A percentile compares a stretch with the other conserved stretches of the same genome.
These are phyloP conservation scores for Drosophila seguyi DNA, from an alignment of 1,140 invertebrate genomes.

Conservation along the genomic window DNA sequence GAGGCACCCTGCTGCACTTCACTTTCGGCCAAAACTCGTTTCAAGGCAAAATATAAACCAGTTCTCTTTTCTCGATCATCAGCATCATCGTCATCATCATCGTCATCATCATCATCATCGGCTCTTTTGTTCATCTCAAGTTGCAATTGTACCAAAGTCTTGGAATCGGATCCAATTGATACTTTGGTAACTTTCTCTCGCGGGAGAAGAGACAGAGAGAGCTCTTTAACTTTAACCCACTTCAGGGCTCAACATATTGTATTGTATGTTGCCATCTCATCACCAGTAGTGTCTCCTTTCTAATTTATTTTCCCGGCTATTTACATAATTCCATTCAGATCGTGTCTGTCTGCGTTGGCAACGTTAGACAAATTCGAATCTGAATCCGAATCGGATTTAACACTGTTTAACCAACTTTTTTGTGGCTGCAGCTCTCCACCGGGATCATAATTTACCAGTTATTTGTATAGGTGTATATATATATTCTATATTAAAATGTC, in stretches of 20 bases:
- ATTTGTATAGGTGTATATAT: conserved; percentile 57
- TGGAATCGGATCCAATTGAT: conserved; percentile 58
- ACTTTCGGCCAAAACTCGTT: conserved; percentile 75
- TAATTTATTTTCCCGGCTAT: conserved; percentile 64
- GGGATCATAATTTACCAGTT: background rate
- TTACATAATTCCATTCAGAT: conserved; percentile 68
- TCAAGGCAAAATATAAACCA: conserved; percentile 57
- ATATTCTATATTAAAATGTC: conserved; percentile 15
- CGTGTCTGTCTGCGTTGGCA: conserved; percentile 43
- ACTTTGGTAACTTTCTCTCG: conserved; percentile 66
- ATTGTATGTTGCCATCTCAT: conserved; percentile 38
- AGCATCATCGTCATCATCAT: background rate
- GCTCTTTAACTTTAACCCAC: conserved; percentile 62
- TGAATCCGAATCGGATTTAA: conserved; percentile 35
- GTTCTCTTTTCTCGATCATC: conserved; percentile 33
- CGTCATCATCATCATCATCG: conserved; percentile 5
- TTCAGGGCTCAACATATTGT: conserved; percentile 44
- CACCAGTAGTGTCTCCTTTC: conserved; percentile 65
- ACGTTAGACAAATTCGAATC: conserved; percentile 34
- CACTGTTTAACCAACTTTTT: conserved; percentile 44
- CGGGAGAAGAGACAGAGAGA: conserved; percentile 27
- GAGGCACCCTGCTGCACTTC: conserved; percentile 55
- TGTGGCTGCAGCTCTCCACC: background rate
- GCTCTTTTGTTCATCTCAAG: conserved; percentile 24
- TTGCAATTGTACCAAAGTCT: conserved; percentile 57